These are phyloP conservation scores for Escarpia spicata DNA, from an alignment of 2,888 invertebrate genomes.

Conservation along the genomic window DNA sequence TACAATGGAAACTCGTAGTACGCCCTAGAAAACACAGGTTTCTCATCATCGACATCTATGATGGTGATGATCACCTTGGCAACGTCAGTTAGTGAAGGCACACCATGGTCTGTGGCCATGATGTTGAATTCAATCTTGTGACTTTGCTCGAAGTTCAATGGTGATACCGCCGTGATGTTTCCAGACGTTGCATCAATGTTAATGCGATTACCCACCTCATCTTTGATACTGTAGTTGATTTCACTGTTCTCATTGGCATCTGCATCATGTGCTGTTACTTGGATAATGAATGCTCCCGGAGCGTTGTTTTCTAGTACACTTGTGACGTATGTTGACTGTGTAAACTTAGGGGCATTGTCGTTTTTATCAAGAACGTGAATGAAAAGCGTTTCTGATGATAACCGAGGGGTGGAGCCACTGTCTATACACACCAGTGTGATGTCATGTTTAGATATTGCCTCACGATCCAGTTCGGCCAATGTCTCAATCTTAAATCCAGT, in stretches of 20 bases:
- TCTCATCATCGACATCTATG: background rate
- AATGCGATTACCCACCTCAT: background rate
- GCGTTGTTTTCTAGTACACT: slow-evolving; percentile 8
- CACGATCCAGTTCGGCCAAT: background rate
- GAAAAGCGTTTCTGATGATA: background rate
- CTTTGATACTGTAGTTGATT: background rate
- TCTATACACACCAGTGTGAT: background rate
- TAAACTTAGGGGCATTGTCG: slow-evolving; percentile 8
- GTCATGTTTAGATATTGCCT: slow-evolving; percentile 17
- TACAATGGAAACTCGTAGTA: background rate
- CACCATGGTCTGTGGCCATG: background rate
- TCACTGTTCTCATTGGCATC: background rate
- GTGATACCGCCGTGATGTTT: background rate
- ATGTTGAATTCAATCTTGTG: background rate
- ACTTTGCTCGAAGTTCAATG: background rate
- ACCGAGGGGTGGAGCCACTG: background rate
- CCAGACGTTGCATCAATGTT: background rate
- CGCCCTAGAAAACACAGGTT: background rate
- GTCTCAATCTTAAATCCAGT: slow-evolving; percentile 17
- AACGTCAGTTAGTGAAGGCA: background rate
- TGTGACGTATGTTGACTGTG: background rate
- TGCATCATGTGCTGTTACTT: background rate
- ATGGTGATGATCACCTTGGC: slow-evolving; percentile 17
- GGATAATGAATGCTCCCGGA: slow-evolving; percentile 13
- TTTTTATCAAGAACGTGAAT: slow-evolving; percentile 10